Evolutionary conservation across 2,888 invertebrate species (phyloP), one percentile per base, ranked within the genome.

Genomic region (Nomada flava): DNA sequence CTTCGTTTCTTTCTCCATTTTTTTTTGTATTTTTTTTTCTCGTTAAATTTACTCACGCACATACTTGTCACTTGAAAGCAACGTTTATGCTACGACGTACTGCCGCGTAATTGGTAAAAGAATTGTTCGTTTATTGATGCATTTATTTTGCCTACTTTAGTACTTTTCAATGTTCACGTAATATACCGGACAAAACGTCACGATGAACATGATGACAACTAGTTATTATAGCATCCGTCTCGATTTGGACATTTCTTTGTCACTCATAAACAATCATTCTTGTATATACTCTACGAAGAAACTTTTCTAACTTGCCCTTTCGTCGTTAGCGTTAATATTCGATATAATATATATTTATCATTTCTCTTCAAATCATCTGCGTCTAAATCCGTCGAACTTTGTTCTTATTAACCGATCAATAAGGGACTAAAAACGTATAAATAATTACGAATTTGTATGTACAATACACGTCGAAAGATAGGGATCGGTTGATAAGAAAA

Each of bases 51-150:
- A 73, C 50, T 73, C 68, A 65, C 36, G 36, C 7, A 36, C 36
- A 36, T 36, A 36, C 7, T 36, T 59, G 75, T 64, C 64, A 76
- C 52, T 84, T 71, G 69, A 75, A 71, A 69, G 62, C 65, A 78
- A 84, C 75, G 73, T 65, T 67, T 62, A 62, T 29, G 23, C 86
- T 82, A 87, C 73, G 62, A 29, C 59, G 53, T 74, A 65, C 44
- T 53, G 75, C 78, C 50, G 76, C 71, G 59, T 67, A 82, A 36
- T 74, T 74, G 57, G 65, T 69, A 77, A 81, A 87, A 79, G 73
- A 82, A 47, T 84, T 62, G 59, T 75, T 78, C 70, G 23, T 79
- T 76, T 60, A 72, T 42, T 29, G 26, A 26, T 79, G 73, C 42
- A 47, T 75, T 76, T 68, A 63, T 60, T 69, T 55, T n/a, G 23